phyloP scores from a whole-genome alignment of 2,888 invertebrate genomes.

The Latheticus oryzae region DNA sequence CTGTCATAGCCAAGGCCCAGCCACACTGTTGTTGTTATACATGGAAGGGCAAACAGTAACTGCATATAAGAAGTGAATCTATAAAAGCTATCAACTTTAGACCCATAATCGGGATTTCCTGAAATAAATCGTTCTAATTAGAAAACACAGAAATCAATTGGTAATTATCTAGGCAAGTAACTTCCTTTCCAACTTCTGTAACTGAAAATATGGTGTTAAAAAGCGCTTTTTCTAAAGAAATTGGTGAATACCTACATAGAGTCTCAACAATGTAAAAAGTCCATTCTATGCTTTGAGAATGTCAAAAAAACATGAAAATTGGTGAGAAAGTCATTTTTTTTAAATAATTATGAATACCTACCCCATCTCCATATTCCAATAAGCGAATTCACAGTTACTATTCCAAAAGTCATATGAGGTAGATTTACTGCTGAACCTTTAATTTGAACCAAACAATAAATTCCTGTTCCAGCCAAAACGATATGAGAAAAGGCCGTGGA shows the following conservation, averaged over 20 bases:
- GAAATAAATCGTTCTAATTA: constrained; percentile 38
- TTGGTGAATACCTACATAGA: too few relatives aligned
- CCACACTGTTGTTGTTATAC: constrained; percentile 52
- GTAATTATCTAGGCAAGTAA: not conserved
- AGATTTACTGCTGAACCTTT: constrained; percentile 41
- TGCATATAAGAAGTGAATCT: constrained; percentile 54
- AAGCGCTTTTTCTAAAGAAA: too few relatives aligned
- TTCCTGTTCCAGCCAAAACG: constrained; percentile 56
- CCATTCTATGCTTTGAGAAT: too few relatives aligned
- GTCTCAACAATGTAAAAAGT: too few relatives aligned
- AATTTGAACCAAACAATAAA: constrained; percentile 51
- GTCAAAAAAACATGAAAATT: too few relatives aligned
- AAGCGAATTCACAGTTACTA: constrained; percentile 57
- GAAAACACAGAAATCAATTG: not conserved
- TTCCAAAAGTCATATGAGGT: constrained; percentile 53
- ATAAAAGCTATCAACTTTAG: constrained; percentile 52
- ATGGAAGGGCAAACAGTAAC: constrained; percentile 54
- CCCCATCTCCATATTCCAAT: constrained; percentile 62
- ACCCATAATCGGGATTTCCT: constrained; percentile 61
- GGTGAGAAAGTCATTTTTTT: too few relatives aligned
- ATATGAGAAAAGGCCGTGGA: constrained; percentile 58
- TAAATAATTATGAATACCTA: too few relatives aligned
- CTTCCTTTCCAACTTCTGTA: too few relatives aligned
- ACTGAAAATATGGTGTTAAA: too few relatives aligned
- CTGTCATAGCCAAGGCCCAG: constrained; percentile 47